phyloP scores from a whole-genome alignment of 37 sponge, comb jelly and placozoan species.

The Diacarnus erythraeanus region DNA sequence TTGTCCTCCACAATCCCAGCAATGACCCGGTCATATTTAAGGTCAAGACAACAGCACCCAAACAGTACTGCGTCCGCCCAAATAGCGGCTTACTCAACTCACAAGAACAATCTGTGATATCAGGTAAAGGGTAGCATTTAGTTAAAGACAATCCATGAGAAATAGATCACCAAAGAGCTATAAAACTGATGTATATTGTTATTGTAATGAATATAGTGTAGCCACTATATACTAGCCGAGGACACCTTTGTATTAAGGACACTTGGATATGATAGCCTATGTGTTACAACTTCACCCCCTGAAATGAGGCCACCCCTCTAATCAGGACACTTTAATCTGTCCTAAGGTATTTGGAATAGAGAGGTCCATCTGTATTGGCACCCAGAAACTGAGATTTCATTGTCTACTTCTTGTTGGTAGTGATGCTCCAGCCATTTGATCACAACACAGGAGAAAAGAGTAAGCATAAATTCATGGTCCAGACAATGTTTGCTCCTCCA shows the following conservation, averaged over 20 bases:
- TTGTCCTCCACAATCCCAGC: slow-evolving; percentile 75
- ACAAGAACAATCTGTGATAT: slow-evolving; percentile 50
- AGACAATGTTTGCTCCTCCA: slow-evolving; percentile 80
- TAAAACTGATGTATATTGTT: too few relatives aligned
- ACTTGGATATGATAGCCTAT: too few relatives aligned
- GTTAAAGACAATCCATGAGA: background rate
- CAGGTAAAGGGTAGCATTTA: slow-evolving; percentile 45
- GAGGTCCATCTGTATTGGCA: too few relatives aligned
- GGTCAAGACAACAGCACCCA: slow-evolving; percentile 98
- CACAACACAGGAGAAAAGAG: slow-evolving; percentile 43
- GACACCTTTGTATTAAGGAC: too few relatives aligned
- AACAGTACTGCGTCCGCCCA: slow-evolving; percentile 95
- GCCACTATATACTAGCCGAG: too few relatives aligned
- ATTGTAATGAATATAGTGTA: too few relatives aligned
- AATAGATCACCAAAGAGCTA: background rate
- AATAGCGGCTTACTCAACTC: slow-evolving; percentile 87
- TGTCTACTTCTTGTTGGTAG: slow-evolving; percentile 24
- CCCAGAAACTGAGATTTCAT: too few relatives aligned
- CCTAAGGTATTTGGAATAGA: too few relatives aligned
- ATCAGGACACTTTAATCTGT: too few relatives aligned
- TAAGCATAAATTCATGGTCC: slow-evolving; percentile 99
- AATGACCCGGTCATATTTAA: slow-evolving; percentile 85
- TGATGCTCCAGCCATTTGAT: slow-evolving; percentile 92
- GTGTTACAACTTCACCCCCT: too few relatives aligned
- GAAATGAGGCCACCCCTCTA: too few relatives aligned